A percentile compares a stretch with the other conserved stretches of the same genome.
Evolutionary conservation across 2,113 vertebrate genomes (phyloP).

Genomic region (Axis porcinus): DNA sequence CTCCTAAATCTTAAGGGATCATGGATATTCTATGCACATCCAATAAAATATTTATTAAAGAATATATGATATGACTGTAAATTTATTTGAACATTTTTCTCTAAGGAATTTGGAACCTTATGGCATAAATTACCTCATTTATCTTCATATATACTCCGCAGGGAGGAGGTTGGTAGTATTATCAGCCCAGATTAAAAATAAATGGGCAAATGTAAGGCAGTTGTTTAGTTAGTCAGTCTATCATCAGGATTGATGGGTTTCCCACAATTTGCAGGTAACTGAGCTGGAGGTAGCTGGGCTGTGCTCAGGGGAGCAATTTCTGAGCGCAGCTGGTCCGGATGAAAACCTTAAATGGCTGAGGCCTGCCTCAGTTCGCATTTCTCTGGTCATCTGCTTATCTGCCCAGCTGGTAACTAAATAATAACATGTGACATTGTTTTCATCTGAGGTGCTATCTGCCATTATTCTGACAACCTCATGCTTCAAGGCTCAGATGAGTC

Average conservation of each 20-base stretch:
- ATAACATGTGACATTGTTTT: background rate
- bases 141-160: slow-evolving; percentile 9
- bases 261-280: background rate
- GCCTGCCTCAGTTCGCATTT: accelerated
- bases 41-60: slow-evolving; percentile 65
- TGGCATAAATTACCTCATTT: slow-evolving; percentile 33
- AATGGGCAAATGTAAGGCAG: background rate
- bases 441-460: background rate
- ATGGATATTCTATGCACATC: slow-evolving; percentile 19
- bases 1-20: slow-evolving; percentile 36
- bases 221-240: background rate
- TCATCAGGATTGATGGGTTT: background rate
- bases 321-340: background rate
- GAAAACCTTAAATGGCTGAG: background rate
- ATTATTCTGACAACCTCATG: background rate
- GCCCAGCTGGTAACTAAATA: background rate
- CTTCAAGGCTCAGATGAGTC: background rate
- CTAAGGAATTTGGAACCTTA: slow-evolving; percentile 21
- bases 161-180: background rate
- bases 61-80: slow-evolving; percentile 52
- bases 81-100: slow-evolving; percentile 61
- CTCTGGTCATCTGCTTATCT: background rate
- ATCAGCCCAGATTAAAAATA: slow-evolving; percentile 3
- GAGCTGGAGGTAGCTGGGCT: background rate
- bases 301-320: background rate